These are phyloP conservation scores for Dione vanillae DNA, from an alignment of 2,888 invertebrate genomes.

Conservation along the genomic window DNA sequence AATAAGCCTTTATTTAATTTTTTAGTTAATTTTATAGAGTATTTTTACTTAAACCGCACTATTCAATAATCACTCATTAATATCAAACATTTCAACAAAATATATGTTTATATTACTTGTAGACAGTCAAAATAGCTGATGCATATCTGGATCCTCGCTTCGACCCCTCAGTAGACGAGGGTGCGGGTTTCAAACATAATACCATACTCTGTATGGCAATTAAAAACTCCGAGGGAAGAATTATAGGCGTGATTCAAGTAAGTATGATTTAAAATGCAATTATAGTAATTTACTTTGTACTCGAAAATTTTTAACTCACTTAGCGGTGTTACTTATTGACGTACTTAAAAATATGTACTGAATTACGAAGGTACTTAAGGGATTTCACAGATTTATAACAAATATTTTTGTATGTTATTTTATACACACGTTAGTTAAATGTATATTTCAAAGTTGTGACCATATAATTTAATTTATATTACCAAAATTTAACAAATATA, in stretches of 20 bases:
- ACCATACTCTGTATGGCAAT: conserved; percentile 98
- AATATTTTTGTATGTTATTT: too few species aligned
- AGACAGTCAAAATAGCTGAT: conserved; percentile 96
- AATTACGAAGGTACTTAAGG: too few species aligned
- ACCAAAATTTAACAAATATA: too few species aligned
- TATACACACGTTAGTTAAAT: too few species aligned
- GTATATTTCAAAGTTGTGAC: too few species aligned
- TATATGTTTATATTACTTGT: conserved; percentile 49
- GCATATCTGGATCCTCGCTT: conserved; percentile 95
- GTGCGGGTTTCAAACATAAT: conserved; percentile 92
- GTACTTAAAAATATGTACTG: too few species aligned
- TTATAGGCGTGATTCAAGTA: conserved; percentile 95
- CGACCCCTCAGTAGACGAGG: conserved; percentile 93
- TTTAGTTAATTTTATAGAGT: too few species aligned
- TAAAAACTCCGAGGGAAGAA: conserved; percentile 95
- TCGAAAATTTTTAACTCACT: too few species aligned
- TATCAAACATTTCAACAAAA: not conserved
- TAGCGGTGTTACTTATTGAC: too few species aligned
- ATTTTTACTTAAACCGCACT: not conserved
- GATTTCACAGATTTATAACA: too few species aligned
- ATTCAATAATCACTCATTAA: not conserved
- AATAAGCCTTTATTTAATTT: too few species aligned
- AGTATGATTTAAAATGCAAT: conserved; percentile 37
- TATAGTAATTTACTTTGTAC: not conserved
- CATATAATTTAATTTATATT: too few species aligned